Percentiles rank a stretch among this genome's conserved stretches.
These are phyloP conservation scores for Limnephilus marmoratus DNA, from an alignment of 2,888 invertebrate species.

Conservation along the genomic window DNA sequence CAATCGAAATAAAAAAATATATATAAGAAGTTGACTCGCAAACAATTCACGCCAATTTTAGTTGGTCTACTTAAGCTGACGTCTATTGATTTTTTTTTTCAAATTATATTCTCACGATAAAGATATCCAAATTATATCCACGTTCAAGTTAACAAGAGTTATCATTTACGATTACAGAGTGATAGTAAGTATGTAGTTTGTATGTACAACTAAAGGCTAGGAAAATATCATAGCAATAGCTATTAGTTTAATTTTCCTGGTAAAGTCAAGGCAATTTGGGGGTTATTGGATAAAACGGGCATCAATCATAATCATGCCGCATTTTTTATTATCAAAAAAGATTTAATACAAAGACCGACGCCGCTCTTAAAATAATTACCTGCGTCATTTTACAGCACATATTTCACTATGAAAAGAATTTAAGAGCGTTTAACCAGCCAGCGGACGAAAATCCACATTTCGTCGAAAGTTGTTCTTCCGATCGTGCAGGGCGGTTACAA, in stretches of 20 bases:
- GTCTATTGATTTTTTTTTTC: neutral
- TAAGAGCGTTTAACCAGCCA: too few species aligned
- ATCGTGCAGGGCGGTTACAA: too few species aligned
- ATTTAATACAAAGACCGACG: slow-evolving; percentile 9
- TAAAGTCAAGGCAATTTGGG: neutral
- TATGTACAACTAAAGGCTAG: neutral
- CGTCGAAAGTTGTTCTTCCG: too few species aligned
- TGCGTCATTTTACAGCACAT: neutral
- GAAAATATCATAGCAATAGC: neutral
- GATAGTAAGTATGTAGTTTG: too few species aligned
- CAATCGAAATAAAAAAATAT: neutral
- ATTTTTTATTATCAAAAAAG: slow-evolving; percentile 2
- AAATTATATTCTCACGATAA: neutral
- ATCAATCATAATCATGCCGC: slow-evolving; percentile 21
- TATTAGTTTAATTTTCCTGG: neutral
- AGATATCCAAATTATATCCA: neutral
- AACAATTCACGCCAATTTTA: neutral
- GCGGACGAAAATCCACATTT: too few species aligned
- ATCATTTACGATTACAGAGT: neutral
- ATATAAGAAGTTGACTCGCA: neutral
- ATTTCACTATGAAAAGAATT: neutral
- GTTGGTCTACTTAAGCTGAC: neutral
- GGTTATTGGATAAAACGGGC: neutral
- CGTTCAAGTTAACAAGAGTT: neutral
- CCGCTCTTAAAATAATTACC: slow-evolving; percentile 14